Evolutionary conservation across 2,888 invertebrate genomes (phyloP).

Genomic region (Phyto melanocephala): DNA sequence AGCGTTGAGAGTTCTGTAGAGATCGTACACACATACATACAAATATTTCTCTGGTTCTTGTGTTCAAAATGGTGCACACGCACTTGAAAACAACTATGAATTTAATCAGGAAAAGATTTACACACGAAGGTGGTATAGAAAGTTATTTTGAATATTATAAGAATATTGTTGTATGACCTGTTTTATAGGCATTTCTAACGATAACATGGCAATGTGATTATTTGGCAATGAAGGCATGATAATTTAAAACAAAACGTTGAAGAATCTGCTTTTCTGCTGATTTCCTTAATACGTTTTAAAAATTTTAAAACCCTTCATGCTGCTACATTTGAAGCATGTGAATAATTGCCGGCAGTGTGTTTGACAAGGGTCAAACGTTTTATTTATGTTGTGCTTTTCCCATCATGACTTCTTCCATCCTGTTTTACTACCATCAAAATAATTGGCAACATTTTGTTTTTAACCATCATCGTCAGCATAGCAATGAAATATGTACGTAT

Average conservation of each 20-base stretch:
- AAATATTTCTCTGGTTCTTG: not conserved
- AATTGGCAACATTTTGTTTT: conserved; percentile 14
- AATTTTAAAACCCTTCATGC: not conserved
- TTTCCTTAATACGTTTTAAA: no score
- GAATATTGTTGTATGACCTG: no score
- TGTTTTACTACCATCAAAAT: not conserved
- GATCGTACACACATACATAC: not conserved
- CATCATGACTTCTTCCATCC: not conserved
- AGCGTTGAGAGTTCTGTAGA: not conserved
- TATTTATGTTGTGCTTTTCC: not conserved
- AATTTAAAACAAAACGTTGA: no score
- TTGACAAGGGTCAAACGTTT: conserved; percentile 41
- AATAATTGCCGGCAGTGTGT: conserved; percentile 10
- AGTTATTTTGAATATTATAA: not conserved
- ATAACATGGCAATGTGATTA: no score
- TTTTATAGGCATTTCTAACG: no score
- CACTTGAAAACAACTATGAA: not conserved
- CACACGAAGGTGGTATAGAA: not conserved
- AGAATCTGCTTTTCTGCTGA: no score
- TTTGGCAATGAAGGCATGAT: no score
- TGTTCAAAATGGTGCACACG: not conserved
- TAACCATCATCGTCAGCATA: not conserved
- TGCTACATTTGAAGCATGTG: not conserved
- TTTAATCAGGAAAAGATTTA: not conserved
- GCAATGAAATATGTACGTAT: not conserved